Evolutionary conservation across 2,888 invertebrate genomes (phyloP).

Genomic region (Lobophora halterata): DNA sequence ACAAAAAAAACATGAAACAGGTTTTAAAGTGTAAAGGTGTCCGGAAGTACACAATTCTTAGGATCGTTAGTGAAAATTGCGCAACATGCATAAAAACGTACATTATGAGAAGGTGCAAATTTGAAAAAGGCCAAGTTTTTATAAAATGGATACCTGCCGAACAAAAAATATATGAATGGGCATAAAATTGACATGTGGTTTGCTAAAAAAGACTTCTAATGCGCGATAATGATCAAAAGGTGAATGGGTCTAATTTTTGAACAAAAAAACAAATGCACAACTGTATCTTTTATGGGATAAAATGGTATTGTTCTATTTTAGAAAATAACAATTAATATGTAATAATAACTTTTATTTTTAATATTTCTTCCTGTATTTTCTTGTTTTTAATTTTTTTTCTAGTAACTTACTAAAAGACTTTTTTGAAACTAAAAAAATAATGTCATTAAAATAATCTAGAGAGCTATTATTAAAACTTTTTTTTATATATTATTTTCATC

Average conservation of each 20-base stretch:
- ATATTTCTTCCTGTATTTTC: too few relatives aligned
- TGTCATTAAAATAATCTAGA: too few relatives aligned
- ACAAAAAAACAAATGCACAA: conserved; percentile 23
- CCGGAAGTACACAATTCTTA: conserved; percentile 59
- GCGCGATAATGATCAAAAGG: conserved; percentile 53
- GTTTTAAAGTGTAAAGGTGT: conserved; percentile 37
- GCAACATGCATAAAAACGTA: conserved; percentile 60
- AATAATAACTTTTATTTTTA: too few relatives aligned
- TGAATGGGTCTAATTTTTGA: conserved; percentile 35
- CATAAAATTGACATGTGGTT: conserved; percentile 60
- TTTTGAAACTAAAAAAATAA: too few relatives aligned
- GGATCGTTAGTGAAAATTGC: conserved; percentile 67
- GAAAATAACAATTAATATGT: too few relatives aligned
- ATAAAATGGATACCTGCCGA: conserved; percentile 41
- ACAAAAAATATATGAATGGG: conserved; percentile 55
- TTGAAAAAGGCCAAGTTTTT: conserved; percentile 45
- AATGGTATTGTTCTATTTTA: conserved; percentile 11
- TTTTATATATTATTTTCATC: too few relatives aligned
- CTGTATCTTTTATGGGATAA: conserved; percentile 10
- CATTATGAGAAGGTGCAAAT: conserved; percentile 65
- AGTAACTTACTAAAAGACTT: too few relatives aligned
- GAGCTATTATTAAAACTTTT: too few relatives aligned
- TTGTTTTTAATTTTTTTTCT: too few relatives aligned
- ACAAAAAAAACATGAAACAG: conserved; percentile 31
- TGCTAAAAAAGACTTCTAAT: conserved; percentile 52